Conservation (phyloP, 1,140 invertebrate genomes). For the Pogonognathellus flavescens region DNA sequence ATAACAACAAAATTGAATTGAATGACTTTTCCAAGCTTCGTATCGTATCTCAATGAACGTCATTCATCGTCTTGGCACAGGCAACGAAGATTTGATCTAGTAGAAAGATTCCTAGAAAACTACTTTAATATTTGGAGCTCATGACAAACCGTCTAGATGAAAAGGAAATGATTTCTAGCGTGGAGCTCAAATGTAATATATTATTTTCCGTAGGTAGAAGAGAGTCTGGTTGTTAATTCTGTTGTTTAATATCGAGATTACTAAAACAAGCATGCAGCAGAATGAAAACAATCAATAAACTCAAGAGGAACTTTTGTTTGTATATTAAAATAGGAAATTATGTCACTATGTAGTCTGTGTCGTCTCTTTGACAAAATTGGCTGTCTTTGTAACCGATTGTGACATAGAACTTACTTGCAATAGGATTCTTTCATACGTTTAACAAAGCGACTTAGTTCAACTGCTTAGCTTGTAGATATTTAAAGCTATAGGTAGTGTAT, state of each 20-base stretch:
- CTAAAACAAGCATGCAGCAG: not conserved
- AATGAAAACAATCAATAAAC: not conserved
- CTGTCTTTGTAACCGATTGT: not conserved
- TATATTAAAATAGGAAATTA: constrained; percentile 15
- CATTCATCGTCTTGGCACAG: too few relatives aligned
- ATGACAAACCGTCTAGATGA: not conserved
- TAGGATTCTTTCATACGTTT: not conserved
- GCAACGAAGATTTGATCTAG: too few relatives aligned
- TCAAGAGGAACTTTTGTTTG: not conserved
- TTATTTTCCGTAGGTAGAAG: not conserved
- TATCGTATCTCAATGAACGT: too few relatives aligned
- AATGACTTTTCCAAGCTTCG: too few relatives aligned
- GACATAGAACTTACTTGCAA: not conserved
- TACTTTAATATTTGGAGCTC: too few relatives aligned
- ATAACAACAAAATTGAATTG: too few relatives aligned
- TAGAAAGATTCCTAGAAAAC: too few relatives aligned
- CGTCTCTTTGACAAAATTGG: not conserved
- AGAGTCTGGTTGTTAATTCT: too few relatives aligned
- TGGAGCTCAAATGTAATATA: not conserved
- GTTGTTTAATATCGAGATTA: constrained; percentile 8
- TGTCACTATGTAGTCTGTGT: not conserved
- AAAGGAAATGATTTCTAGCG: not conserved
- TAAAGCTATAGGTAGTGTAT: too few relatives aligned
- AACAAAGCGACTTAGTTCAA: not conserved
- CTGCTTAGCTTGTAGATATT: not conserved